Percentiles rank a stretch among this genome's conserved stretches.
Conservation (phyloP, 2,888 invertebrate genomes). For the Chirona hameri region DNA sequence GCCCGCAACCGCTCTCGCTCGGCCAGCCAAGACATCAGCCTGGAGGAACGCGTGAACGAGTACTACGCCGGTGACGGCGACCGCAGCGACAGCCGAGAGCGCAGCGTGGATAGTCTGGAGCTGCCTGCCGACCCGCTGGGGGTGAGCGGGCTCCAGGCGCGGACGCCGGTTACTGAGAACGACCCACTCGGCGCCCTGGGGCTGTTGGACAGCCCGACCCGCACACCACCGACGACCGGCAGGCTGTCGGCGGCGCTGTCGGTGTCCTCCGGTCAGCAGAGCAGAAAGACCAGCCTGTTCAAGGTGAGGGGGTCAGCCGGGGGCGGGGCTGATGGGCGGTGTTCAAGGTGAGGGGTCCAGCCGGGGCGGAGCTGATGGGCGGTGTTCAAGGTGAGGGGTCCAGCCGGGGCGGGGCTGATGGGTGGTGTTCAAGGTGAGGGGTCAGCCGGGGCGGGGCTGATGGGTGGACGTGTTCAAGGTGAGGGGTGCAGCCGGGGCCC, state of each 20-base stretch:
- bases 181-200: conserved; percentile 81
- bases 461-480: background rate
- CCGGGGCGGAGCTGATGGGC: too few species aligned
- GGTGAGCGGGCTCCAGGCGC: background rate
- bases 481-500: background rate
- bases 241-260: background rate
- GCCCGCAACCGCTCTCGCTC: background rate
- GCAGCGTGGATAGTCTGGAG: conserved; percentile 22
- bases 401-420: too few species aligned
- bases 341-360: background rate
- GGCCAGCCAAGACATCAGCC: conserved; percentile 13
- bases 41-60: conserved; percentile 5
- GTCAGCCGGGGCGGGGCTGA: background rate
- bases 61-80: background rate
- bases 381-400: background rate
- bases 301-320: background rate
- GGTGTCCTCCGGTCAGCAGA: background rate
- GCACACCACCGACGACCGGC: background rate
- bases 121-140: background rate
- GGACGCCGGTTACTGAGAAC: conserved; percentile 75
- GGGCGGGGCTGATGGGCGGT: background rate
- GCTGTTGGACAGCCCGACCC: background rate
- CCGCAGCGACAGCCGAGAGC: conserved; percentile 2
- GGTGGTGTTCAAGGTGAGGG: background rate
- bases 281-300: background rate